Conservation (phyloP, 2,888 invertebrate species). For the Chironomus tentans region DNA sequence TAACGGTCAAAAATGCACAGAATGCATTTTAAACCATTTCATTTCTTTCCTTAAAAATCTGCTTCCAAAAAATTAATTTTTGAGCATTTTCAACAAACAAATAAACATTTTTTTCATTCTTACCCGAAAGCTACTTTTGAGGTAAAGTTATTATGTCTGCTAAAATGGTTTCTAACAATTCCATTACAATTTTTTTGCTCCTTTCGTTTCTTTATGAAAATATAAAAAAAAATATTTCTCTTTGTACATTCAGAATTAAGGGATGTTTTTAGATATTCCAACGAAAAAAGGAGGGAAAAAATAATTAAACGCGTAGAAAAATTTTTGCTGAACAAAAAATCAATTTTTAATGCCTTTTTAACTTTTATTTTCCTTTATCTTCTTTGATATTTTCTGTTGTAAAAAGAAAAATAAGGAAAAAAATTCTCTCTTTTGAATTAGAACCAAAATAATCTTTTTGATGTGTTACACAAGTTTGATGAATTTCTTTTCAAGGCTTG, state of each 20-base stretch:
- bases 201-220: too few species aligned
- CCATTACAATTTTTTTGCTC: neutral
- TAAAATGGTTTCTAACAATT: neutral
- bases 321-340: neutral
- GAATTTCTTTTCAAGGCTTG: too few species aligned
- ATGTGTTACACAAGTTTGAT: neutral
- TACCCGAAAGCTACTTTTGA: neutral
- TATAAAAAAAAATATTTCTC: too few species aligned
- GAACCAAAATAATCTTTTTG: neutral
- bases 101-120: neutral
- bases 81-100: neutral
- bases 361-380: neutral
- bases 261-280: too few species aligned
- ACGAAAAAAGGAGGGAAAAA: neutral
- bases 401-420: neutral
- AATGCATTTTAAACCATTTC: too few species aligned
- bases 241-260: too few species aligned
- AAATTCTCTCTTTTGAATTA: neutral
- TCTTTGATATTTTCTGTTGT: neutral
- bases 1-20: too few species aligned
- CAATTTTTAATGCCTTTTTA: neutral
- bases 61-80: neutral
- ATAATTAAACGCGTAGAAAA: neutral
- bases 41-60: too few species aligned
- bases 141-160: neutral